Evolutionary conservation across 1,140 invertebrate species (phyloP).

Genomic region (Heliconius nattereri): DNA sequence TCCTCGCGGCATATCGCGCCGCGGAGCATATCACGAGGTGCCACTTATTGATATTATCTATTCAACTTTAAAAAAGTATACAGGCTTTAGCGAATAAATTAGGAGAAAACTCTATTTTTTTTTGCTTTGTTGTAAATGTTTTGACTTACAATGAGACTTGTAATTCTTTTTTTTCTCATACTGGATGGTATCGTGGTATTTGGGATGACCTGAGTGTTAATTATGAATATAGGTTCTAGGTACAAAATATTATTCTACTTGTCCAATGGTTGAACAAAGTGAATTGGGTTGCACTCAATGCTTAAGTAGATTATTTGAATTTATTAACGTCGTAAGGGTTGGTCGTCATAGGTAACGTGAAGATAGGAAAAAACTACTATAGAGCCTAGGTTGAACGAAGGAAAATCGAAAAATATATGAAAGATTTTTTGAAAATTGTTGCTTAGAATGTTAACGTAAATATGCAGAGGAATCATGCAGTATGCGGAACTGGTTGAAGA

Average conservation of each 20-base stretch:
- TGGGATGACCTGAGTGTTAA: not conserved
- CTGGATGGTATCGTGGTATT: not conserved
- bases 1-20: constrained; percentile 56
- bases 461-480: not conserved
- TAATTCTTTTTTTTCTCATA: not conserved
- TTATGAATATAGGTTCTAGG: not conserved
- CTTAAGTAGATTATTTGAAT: no score
- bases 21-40: constrained; percentile 57
- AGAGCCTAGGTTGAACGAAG: no score
- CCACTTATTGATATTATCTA: constrained; percentile 70
- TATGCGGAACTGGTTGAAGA: not conserved
- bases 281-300: no score
- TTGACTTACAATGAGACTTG: not conserved
- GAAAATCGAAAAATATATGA: no score
- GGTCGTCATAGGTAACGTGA: no score
- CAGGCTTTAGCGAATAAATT: constrained; percentile 12
- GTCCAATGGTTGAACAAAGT: no score
- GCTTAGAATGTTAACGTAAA: no score
- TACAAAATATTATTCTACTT: no score
- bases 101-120: constrained; percentile 5
- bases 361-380: no score
- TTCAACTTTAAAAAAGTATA: constrained; percentile 42
- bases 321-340: no score
- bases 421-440: no score
- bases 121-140: constrained; percentile 6